Conservation (phyloP, 2,113 vertebrate genomes). For the Syngnathus scovelli region DNA sequence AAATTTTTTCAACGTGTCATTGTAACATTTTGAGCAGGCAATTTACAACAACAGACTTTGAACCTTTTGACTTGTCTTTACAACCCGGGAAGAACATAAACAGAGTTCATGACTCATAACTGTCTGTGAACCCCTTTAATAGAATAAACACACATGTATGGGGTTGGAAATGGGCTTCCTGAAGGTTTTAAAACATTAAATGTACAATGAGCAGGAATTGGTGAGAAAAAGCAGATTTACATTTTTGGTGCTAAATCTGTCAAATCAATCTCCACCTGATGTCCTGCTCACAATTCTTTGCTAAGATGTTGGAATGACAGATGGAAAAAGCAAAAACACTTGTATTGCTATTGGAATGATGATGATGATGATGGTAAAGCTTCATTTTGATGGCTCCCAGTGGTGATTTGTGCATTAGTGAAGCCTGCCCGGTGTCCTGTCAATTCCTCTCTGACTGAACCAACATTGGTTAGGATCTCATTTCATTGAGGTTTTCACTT, state of each 20-base stretch:
- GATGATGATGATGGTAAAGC: too few species aligned
- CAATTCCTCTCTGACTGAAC: not conserved
- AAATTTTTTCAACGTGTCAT: too few species aligned
- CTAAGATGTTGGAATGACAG: slow-evolving; percentile 33
- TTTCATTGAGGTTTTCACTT: not conserved
- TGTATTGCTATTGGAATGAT: not conserved
- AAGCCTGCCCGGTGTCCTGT: not conserved
- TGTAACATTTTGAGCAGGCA: too few species aligned
- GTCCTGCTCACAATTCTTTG: slow-evolving; percentile 32
- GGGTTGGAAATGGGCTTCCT: not conserved
- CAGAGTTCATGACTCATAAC: not conserved
- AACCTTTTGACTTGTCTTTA: not conserved
- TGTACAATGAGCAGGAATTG: not conserved
- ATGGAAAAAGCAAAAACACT: slow-evolving; percentile 13
- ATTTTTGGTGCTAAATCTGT: not conserved
- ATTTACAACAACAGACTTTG: not conserved
- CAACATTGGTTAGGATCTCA: not conserved
- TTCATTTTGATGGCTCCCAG: not conserved
- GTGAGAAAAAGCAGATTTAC: too few species aligned
- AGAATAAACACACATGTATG: not conserved
- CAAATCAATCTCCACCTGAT: slow-evolving; percentile 15
- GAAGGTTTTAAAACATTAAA: not conserved
- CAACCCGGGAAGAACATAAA: not conserved
- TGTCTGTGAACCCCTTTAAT: not conserved
- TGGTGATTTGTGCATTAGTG: not conserved